Base-by-base conservation (phyloP, 2,113 vertebrate species). In the Prinia subflava region DNA sequence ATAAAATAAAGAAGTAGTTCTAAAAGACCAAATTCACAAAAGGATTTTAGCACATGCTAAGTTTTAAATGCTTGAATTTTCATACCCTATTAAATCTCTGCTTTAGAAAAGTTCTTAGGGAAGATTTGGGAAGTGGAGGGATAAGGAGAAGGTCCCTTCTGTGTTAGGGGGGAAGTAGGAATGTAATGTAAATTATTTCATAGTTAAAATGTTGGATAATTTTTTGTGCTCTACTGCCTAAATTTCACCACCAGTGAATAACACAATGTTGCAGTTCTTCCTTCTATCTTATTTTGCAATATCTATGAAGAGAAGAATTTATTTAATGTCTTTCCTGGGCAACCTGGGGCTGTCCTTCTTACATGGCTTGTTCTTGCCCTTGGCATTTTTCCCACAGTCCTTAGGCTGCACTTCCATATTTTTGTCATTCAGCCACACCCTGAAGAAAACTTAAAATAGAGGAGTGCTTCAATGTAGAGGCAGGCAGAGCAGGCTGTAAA, bases 401-500 rank as follows among this genome's bases (percentile, higher is more conserved):
- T 92, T 37, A 82, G 44, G 42, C 62, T 80, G 64, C 41, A 31
- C 28, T 86, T 90, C 37, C 37, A 37, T 41, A 33, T 74, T 81
- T 95, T 74, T 86, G 39, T 83, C 39, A 64, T 88, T 28, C 68
- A 86, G 56, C 33, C 78, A 83, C 82, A 90, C 46, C 75, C 90
- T 83, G 47, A 96, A 87, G 55, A 83, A 92, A 76, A 76, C 82
- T 85, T 92, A 67, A 89, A 95, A 92, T 89, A 91, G 89, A 91
- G 76, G 57, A 87, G 25, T 85, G 25, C 33, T 73, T 55, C 91
- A 93, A 19, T 78, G 56, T 74, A 68, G 90, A 90, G 52, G 25
- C 55, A 70, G 85, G 59, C 7, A 60, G 39, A 69, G 27, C 25
- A 91, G 85, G 27, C 71, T 86, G 24, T 57, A 74, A 20, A 9